phyloP scores from a whole-genome alignment of 2,888 invertebrate species.

The Neria commutata region DNA sequence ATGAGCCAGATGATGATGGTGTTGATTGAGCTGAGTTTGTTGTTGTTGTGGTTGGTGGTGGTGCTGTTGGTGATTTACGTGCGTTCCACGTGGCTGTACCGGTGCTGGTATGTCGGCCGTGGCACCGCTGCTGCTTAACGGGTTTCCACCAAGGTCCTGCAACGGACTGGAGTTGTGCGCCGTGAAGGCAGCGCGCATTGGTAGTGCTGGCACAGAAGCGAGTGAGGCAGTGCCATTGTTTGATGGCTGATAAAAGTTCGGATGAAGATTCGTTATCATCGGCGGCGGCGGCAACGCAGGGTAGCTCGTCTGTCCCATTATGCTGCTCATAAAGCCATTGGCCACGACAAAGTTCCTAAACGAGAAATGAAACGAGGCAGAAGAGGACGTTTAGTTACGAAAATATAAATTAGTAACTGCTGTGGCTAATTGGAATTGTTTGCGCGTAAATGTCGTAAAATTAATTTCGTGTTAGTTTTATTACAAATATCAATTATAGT shows the following conservation, averaged over 20 bases:
- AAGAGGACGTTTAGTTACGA: conserved; percentile 28
- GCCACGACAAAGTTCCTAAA: conserved; percentile 69
- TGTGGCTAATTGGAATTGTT: conserved; percentile 46
- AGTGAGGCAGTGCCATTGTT: conserved; percentile 22
- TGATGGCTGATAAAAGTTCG: conserved; percentile 35
- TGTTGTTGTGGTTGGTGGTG: conserved; percentile 12
- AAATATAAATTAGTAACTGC: background rate
- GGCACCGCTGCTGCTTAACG: conserved; percentile 14
- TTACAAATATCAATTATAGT: conserved; percentile 49
- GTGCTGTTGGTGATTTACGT: conserved; percentile 5
- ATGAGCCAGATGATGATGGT: background rate
- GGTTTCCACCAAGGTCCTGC: background rate
- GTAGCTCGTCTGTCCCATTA: conserved; percentile 58
- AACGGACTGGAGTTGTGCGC: conserved; percentile 22
- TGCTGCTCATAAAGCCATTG: conserved; percentile 66
- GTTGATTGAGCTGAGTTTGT: conserved; percentile 27
- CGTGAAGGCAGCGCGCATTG: background rate
- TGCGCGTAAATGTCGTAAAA: conserved; percentile 56
- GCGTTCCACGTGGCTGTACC: conserved; percentile 18
- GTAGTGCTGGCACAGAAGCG: too few species aligned
- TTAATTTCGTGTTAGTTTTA: conserved; percentile 59
- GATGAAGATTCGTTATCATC: conserved; percentile 36
- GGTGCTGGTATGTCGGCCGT: conserved; percentile 25
- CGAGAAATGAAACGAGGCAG: conserved; percentile 44
- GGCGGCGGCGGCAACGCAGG: conserved; percentile 57